Evolutionary conservation across 2,888 invertebrate genomes (phyloP).

Genomic region (Aricia artaxerxes): DNA sequence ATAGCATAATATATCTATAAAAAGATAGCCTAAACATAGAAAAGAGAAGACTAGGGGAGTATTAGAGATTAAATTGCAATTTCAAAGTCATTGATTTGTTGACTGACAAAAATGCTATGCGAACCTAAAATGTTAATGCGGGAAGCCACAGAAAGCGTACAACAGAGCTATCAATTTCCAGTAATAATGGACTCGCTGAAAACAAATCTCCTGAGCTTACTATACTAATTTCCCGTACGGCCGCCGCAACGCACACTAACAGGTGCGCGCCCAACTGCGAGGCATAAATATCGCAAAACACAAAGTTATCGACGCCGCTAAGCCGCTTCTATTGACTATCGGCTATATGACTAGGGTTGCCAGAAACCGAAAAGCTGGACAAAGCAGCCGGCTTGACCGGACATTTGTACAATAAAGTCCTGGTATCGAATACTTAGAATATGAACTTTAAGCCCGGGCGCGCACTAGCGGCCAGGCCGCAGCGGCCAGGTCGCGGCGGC

Average conservation of each 20-base stretch:
- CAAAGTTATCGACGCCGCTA: conserved; percentile 76
- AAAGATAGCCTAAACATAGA: no score
- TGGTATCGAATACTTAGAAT: no score
- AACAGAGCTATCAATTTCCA: background rate
- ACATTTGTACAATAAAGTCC: no score
- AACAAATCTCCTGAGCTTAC: conserved; percentile 39
- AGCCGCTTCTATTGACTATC: conserved; percentile 72
- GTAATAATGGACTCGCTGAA: conserved; percentile 26
- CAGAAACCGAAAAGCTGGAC: no score
- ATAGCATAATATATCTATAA: background rate
- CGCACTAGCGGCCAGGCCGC: no score
- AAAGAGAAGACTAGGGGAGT: no score
- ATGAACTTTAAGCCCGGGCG: no score
- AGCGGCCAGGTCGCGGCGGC: no score
- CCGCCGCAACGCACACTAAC: conserved; percentile 43
- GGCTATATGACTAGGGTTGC: conserved; percentile 52
- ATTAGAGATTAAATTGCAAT: background rate
- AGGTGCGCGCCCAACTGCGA: conserved; percentile 66
- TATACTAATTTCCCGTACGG: conserved; percentile 27
- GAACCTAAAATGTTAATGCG: background rate
- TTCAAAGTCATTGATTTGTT: background rate
- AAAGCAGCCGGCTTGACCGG: no score
- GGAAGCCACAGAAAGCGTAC: background rate
- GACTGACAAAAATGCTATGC: background rate
- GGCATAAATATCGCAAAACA: conserved; percentile 72